Evolutionary conservation across 2,113 vertebrate species (phyloP), one percentile per base, ranked within the genome.

Genomic region (Chaetops frenatus): DNA sequence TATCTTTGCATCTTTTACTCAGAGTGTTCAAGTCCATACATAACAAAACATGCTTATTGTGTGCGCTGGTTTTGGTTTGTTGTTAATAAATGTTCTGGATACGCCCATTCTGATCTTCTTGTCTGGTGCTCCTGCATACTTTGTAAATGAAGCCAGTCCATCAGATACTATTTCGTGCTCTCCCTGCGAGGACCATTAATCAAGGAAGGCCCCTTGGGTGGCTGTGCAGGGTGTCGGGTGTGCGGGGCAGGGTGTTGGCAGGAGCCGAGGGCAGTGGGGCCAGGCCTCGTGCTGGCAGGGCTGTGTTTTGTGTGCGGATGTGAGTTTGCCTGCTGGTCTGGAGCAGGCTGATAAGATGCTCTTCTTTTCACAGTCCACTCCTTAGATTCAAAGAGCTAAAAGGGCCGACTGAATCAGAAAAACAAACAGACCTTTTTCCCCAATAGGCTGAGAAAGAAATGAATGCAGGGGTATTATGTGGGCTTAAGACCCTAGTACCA

Each of bases 331-430:
- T 97, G 97, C 97, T 97, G 97, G 98, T 98, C 98, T 99, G 99
- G 96, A 97, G 98, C 97, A 93, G 70, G 96, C 98, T 98, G 99
- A 99, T 99, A 99, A 99, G 99, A 98, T 98, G 98, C 97, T 97
- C 97, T 97, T 97, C 98, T 98, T 98, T 98, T 98, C 97, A 95
- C 94, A 89, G 98, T 92, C 95, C 92, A 56, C 95, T 97, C 92
- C 96, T 98, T 96, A 92, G 96, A 97, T 98, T 97, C 96, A 96
- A 96, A 96, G 97, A 97, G 95, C 97, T 98, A 87, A 98, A 98
- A 97, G 93, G 96, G 93, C 96, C 81, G 95, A 91, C 97, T 97
- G 96, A 98, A 98, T 98, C 94, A 95, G 98, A 97, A 98, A 98
- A 98, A 98, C 98, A 98, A 98, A 98, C 98, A 98, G 92, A 97